These are phyloP conservation scores for Regulus satrapa DNA, from an alignment of 2,113 vertebrate genomes.

Conservation along the genomic window DNA sequence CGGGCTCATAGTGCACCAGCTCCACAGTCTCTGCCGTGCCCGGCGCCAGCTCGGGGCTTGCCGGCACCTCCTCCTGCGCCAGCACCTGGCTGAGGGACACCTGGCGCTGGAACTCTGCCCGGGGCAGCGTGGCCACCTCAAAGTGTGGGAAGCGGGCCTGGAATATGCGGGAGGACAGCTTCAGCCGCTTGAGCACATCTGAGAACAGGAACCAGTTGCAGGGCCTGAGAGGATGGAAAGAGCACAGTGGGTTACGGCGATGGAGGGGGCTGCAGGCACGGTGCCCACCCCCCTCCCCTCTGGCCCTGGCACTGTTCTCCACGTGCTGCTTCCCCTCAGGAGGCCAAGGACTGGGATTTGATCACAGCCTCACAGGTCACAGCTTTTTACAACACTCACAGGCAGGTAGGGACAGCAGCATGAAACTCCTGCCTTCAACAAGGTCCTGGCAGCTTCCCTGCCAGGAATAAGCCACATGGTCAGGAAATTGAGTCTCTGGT, in stretches of 20 bases:
- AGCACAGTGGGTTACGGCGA: background rate
- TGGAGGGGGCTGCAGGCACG: fast-evolving
- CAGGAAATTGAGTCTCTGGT: background rate
- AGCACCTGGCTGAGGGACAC: conserved; percentile 90
- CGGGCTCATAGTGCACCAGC: conserved; percentile 89
- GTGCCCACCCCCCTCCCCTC: background rate
- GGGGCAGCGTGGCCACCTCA: conserved; percentile 85
- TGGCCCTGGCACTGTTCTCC: background rate
- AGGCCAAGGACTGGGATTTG: background rate
- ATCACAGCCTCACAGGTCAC: background rate
- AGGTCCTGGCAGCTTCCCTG: background rate
- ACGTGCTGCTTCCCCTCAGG: background rate
- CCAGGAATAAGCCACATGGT: background rate
- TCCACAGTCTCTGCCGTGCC: conserved; percentile 84
- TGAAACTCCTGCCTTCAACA: background rate
- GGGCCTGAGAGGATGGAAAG: conserved; percentile 71
- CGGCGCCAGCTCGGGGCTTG: conserved; percentile 50
- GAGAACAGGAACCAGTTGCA: conserved; percentile 97
- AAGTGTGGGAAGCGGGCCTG: conserved; percentile 91
- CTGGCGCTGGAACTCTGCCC: conserved; percentile 84
- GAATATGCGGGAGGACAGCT: conserved; percentile 94
- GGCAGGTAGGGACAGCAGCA: fast-evolving
- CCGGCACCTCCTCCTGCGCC: conserved; percentile 68
- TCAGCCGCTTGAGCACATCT: conserved; percentile 90
- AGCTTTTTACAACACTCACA: background rate